Evolutionary conservation across 1,140 invertebrate genomes (phyloP), one percentile per base, ranked within the genome.

Genomic region (Tetranychus urticae): DNA sequence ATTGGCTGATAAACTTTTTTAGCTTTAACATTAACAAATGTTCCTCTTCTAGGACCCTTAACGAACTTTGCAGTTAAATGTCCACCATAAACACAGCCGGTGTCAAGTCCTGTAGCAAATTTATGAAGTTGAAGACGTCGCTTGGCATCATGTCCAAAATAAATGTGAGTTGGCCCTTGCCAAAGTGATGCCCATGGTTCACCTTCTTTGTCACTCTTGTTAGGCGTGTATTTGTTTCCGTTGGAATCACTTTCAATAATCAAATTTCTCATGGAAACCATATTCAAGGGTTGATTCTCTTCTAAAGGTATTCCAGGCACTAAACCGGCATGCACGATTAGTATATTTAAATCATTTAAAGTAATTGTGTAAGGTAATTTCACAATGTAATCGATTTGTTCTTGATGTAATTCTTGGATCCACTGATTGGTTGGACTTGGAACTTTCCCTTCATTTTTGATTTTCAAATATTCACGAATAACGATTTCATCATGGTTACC

Each of bases 241-340:
- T 52, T 3, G 67, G 23, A 60, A 56, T 62, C 57, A 14, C 67
- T 55, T 7, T 59, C 56, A 36, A 14, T 23, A 13, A 69, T 59
- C 7, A 73, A 59, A 64, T 73, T 73, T 45, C 72, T 65, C 72
- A 74, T 74, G 33, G 61, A 61, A 50, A 69, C 68, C 64, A 74
- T 62, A 59, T 71, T 60, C 10, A 60, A 66, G 1, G 67, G 62
- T 23, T 68, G 60, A 45, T 70, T 70, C 3, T 61, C 52, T 39
- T 67, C 64, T 3, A 73, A 14, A 1, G 63, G 63, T 54, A 67
- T 37, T 1, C 68, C 69, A 7, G 73, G 72, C n/a, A 71, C 60
- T n/a, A 74, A 35, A 0, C 73, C 73, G 2, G 70, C 73, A 63
- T 74, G 73, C n/a, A 74, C 72, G 34, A 74, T 62, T 1, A 72